A percentile compares a stretch with the other conserved stretches of the same genome.
Conservation (phyloP, 2,888 invertebrate genomes). For the Drosophila neotestacea region DNA sequence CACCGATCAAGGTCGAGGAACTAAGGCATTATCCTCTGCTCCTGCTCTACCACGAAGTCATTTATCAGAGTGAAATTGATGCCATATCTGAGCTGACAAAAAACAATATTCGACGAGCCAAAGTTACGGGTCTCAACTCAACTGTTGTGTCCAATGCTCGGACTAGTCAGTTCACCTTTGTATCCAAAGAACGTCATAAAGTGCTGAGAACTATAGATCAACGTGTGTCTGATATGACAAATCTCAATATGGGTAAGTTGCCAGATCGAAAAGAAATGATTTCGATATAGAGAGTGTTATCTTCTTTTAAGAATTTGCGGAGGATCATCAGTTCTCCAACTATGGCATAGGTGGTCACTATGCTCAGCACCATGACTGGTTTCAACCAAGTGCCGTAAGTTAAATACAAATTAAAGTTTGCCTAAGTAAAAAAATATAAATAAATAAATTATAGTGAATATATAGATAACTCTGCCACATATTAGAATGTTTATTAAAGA, state of each 20-base stretch:
- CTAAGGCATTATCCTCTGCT: slow-evolving; percentile 86
- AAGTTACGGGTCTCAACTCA: slow-evolving; percentile 92
- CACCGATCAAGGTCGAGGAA: slow-evolving; percentile 86
- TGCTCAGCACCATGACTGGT: slow-evolving; percentile 85
- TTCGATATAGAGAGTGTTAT: too few species aligned
- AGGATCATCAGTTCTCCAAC: slow-evolving; percentile 77
- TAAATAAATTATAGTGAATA: neutral
- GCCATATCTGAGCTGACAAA: slow-evolving; percentile 86
- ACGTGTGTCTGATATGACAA: slow-evolving; percentile 87
- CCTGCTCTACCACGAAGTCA: slow-evolving; percentile 87
- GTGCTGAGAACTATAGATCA: slow-evolving; percentile 84
- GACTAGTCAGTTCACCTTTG: slow-evolving; percentile 74
- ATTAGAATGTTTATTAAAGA: too few species aligned
- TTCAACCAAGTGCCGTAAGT: slow-evolving; percentile 48
- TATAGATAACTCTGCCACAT: too few species aligned
- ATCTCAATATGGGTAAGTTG: slow-evolving; percentile 85
- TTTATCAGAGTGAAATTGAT: slow-evolving; percentile 87
- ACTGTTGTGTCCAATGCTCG: slow-evolving; percentile 50
- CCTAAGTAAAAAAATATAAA: too few species aligned
- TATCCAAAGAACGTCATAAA: slow-evolving; percentile 86
- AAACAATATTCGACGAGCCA: slow-evolving; percentile 86
- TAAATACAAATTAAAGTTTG: too few species aligned
- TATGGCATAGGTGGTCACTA: slow-evolving; percentile 88
- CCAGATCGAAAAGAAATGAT: neutral
- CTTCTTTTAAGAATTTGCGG: slow-evolving; percentile 85